Evolutionary conservation across 2,113 vertebrate genomes (phyloP).

Genomic region (Cryptotis parvus): DNA sequence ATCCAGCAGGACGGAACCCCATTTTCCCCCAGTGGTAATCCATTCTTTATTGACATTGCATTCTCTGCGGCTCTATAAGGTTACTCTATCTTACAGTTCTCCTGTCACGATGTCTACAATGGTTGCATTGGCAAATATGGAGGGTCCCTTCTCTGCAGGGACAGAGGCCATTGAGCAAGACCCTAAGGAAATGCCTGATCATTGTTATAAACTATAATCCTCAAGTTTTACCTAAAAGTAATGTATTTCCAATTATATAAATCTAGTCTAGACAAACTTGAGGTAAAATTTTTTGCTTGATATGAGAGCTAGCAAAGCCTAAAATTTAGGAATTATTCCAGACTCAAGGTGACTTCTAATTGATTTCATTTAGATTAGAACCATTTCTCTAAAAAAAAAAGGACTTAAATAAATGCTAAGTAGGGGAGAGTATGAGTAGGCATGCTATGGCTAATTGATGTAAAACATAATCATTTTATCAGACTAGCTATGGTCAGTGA

Average conservation of each 20-base stretch:
- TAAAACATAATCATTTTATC: constrained; percentile 71
- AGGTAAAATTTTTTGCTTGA: constrained; percentile 51
- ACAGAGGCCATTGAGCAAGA: not conserved
- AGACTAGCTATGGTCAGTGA: constrained; percentile 63
- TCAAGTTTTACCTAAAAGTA: not conserved
- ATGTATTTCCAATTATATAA: constrained; percentile 36
- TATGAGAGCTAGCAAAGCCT: constrained; percentile 10
- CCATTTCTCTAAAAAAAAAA: constrained; percentile 64
- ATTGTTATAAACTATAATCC: not conserved
- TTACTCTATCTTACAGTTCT: not conserved
- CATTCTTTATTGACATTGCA: not conserved
- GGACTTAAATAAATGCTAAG: constrained; percentile 71
- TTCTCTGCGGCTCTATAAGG: not conserved
- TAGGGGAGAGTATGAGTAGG: constrained; percentile 62
- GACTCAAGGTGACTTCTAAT: constrained; percentile 66
- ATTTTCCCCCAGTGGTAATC: not conserved
- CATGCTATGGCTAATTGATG: constrained; percentile 74
- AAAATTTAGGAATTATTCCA: constrained; percentile 43
- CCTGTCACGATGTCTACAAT: not conserved
- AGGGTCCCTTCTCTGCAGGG: not conserved
- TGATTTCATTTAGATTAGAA: constrained; percentile 68
- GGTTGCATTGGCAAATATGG: not conserved
- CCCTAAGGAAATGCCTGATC: not conserved
- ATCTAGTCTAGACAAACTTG: not conserved
- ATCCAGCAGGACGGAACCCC: not conserved